Conservation (phyloP, 2,797 vertebrate genomes). For the Lithobates sylvaticus region DNA sequence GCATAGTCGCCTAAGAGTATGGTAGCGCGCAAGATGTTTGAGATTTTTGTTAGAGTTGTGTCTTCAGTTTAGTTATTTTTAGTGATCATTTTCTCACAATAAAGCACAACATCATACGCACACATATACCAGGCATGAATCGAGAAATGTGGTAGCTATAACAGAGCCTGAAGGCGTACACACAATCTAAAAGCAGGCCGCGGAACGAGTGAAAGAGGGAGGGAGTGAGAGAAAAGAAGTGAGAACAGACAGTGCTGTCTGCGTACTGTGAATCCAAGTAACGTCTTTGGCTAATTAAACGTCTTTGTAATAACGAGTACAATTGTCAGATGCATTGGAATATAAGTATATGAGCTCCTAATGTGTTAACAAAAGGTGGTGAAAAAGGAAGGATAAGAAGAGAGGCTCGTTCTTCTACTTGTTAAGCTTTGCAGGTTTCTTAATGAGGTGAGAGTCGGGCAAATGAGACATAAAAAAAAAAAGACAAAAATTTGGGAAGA, state of each 20-base stretch:
- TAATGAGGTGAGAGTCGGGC: conserved; percentile 55
- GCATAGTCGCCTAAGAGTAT: neutral
- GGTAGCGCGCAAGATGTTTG: neutral
- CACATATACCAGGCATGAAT: conserved; percentile 51
- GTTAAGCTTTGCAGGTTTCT: conserved; percentile 53
- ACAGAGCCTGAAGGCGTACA: conserved; percentile 58
- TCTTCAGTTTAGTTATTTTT: conserved; percentile 22
- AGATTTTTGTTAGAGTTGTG: conserved; percentile 4
- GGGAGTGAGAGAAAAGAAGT: conserved; percentile 50
- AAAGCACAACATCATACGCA: conserved; percentile 45
- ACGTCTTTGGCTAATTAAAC: conserved; percentile 60
- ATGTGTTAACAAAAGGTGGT: conserved; percentile 58
- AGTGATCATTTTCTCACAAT: conserved; percentile 19
- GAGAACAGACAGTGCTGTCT: conserved; percentile 62
- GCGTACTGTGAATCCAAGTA: conserved; percentile 59
- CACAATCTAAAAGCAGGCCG: conserved; percentile 49
- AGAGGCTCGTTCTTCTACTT: conserved; percentile 54
- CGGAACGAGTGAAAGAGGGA: conserved; percentile 38
- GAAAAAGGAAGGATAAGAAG: conserved; percentile 43
- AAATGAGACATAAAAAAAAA: conserved; percentile 14
- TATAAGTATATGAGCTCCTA: conserved; percentile 54
- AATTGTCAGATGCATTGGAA: conserved; percentile 61
- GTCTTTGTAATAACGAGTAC: conserved; percentile 58
- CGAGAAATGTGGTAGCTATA: conserved; percentile 58
- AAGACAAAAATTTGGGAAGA: neutral